Base-by-base conservation (phyloP, 1,140 invertebrate genomes). In the Trypoxylus dichotomus region DNA sequence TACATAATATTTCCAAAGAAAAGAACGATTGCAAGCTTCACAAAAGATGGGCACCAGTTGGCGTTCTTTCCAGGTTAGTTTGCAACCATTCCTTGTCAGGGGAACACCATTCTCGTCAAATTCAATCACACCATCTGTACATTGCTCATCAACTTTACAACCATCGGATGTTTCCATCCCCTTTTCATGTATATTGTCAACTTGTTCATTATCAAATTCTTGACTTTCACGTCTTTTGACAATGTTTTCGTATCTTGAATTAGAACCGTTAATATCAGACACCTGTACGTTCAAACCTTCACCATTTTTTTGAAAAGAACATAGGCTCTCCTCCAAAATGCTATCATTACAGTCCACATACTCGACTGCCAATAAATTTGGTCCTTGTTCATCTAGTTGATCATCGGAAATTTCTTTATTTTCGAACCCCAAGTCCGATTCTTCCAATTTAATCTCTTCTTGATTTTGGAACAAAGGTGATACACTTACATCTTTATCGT, bases 161-260 rank as follows among this genome's bases (percentile, higher is more conserved):
- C 5, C 3, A 37, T 37, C 32, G 5, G 10, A 5, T 37, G 32
- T 37, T 8, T 37, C 32, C 21, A 86, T 82, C 0, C 86, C 85
- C 42, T 86, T 85, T 25, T 85, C 87, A 77, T 87, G 88, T 77
- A 88, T 1, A 13, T 47, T 47, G 3, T 47, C 13, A 47, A 3
- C 43, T 19, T 13, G 0, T 15, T 13, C 43, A 89, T 42, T 87
- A 82, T 75, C 88, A 87, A 0, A 83, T 84, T 74, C 87, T 88
- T 80, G 86, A 83, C n/a, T 86, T 83, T 77, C 88, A 88, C 77
- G 86, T 86, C 75, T 87, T 86, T 0, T 87, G 85, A 11, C 87
- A 75, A 7, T 87, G 82, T 37, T 8, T 37, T 37, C 32, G 10
- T 5, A 37, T 37, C 2, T 37, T 37, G 32, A 37, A 37, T 8